phyloP scores from a whole-genome alignment of 2,888 invertebrate genomes.

The Apodemia zela region DNA sequence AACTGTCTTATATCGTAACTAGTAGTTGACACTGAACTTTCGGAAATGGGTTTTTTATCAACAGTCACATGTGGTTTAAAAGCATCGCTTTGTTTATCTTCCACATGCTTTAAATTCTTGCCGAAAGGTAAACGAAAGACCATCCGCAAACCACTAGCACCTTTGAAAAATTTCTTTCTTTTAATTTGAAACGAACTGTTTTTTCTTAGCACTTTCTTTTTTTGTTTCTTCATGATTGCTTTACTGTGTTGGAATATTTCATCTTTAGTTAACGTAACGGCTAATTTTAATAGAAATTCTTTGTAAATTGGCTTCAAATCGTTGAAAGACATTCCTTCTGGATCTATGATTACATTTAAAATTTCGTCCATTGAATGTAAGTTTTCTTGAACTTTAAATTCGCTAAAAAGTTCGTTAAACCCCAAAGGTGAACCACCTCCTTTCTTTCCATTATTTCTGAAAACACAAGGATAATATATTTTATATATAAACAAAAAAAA shows the following conservation, averaged over 20 bases:
- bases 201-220: slow-evolving; percentile 83
- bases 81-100: slow-evolving; percentile 41
- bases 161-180: slow-evolving; percentile 80
- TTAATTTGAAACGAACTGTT: slow-evolving; percentile 80
- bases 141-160: slow-evolving; percentile 81
- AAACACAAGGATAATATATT: slow-evolving; percentile 37
- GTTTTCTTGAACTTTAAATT: slow-evolving; percentile 92
- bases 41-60: slow-evolving; percentile 64
- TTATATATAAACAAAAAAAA: too few species aligned
- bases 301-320: slow-evolving; percentile 95
- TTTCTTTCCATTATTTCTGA: slow-evolving; percentile 82
- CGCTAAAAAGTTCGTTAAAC: slow-evolving; percentile 92
- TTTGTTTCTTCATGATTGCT: slow-evolving; percentile 92
- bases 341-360: slow-evolving; percentile 92
- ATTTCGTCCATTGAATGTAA: slow-evolving; percentile 93
- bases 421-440: slow-evolving; percentile 90
- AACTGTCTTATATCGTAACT: slow-evolving; percentile 83
- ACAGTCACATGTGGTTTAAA: slow-evolving; percentile 10
- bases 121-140: slow-evolving; percentile 83
- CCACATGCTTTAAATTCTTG: slow-evolving; percentile 60
- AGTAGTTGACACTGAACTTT: slow-evolving; percentile 82
- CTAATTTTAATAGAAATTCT: slow-evolving; percentile 92
- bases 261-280: slow-evolving; percentile 94
- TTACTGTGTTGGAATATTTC: slow-evolving; percentile 94
- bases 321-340: slow-evolving; percentile 96